These are phyloP conservation scores for Procapra przewalskii DNA, from an alignment of 2,113 vertebrate species.

Conservation along the genomic window DNA sequence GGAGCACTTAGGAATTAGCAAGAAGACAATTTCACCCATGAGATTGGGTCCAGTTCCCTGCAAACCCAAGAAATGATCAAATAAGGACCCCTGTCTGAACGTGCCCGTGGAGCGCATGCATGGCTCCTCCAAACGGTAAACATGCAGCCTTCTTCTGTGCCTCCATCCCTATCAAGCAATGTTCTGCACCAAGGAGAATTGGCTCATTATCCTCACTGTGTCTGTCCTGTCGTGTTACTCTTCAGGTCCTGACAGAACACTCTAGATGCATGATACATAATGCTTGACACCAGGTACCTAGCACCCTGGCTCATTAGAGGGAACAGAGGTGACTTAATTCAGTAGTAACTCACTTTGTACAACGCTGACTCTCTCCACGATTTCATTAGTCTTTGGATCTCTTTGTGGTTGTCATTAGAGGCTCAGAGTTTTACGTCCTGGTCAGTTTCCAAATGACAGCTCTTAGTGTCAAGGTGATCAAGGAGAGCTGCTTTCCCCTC, in stretches of 20 bases:
- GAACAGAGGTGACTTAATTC: slow-evolving; percentile 44
- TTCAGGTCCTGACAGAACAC: slow-evolving; percentile 65
- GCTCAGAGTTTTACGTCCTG: slow-evolving; percentile 7
- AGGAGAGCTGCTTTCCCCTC: slow-evolving; percentile 46
- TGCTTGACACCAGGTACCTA: slow-evolving; percentile 77
- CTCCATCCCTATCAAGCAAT: not conserved
- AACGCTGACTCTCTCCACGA: not conserved
- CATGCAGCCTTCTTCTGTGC: not conserved
- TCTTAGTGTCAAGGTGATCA: slow-evolving; percentile 54
- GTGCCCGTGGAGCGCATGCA: not conserved
- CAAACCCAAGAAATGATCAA: not conserved
- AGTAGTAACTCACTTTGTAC: slow-evolving; percentile 3
- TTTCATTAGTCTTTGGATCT: slow-evolving; percentile 63
- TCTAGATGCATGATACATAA: slow-evolving; percentile 58
- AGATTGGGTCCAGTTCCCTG: not conserved
- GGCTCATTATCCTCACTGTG: slow-evolving; percentile 57
- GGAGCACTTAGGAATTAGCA: not conserved
- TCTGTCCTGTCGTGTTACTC: slow-evolving; percentile 72
- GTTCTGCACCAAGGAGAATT: not conserved
- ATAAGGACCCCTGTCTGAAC: not conserved
- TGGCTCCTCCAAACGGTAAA: not conserved
- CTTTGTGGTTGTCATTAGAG: slow-evolving; percentile 52
- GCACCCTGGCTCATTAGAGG: slow-evolving; percentile 72
- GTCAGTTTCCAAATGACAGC: slow-evolving; percentile 55
- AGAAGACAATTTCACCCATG: not conserved